Evolutionary conservation across 2,888 invertebrate genomes (phyloP), one percentile per base, ranked within the genome.

Genomic region (Eristalinus aeneus): DNA sequence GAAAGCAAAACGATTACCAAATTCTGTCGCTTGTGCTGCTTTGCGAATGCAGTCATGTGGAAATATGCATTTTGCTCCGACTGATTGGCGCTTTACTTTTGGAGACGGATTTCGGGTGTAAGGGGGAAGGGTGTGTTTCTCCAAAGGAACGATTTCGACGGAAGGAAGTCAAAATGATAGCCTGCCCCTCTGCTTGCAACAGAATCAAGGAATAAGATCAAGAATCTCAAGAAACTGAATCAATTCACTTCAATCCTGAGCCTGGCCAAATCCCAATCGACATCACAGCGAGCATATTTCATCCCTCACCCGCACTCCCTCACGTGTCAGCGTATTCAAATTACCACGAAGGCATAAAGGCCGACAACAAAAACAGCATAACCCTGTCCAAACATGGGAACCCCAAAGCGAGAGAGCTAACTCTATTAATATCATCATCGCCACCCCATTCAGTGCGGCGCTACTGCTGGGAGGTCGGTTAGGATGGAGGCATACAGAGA

Each of bases 391-490:
- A 23, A 9, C 75, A 76, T 39, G 67, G 54, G 63, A 69, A 54
- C 76, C 76, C 56, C 56, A 11, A 10, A 56, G 27, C 27, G 60
- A 67, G 16, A 68, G 22, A 69, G 69, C 76, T 68, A 53, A 68
- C 61, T 69, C 76, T 69, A 77, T 69, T 69, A 77, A 77, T 77
- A 77, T 69, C 61, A 77, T 77, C 76, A 69, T 77, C 63, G 39
- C 69, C 76, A 77, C 76, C 69, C 76, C 63, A 77, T 63, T 69
- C 39, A 65, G 65, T 58, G 65, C 1, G 46, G 1, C 58, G 58
- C 58, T 75, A 60, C 74, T 67, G 58, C 58, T 74, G 74, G 65
- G 56, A 31, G 8, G 64, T n/a, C 22, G n/a, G 20, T 22, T 0
- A 23, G 22, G 23, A 10, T 39, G 11, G 23, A 23, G 11, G 20